Evolutionary conservation across 2,888 invertebrate genomes (phyloP), one percentile per base, ranked within the genome.

Genomic region (Tenthredo notha): DNA sequence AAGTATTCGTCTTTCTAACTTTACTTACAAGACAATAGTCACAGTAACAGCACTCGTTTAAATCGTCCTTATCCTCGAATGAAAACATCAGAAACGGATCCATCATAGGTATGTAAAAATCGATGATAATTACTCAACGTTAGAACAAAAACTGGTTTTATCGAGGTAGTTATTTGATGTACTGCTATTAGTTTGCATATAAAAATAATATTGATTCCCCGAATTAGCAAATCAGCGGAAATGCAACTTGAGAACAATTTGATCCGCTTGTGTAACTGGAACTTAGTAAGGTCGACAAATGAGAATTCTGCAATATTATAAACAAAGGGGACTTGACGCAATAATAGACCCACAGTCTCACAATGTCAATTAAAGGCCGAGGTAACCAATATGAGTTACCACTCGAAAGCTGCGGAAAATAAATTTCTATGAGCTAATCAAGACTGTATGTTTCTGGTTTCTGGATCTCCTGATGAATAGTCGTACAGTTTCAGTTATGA

Each of bases 41-140:
- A 94, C 97, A 97, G 94, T 95, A 96, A 94, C 96, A 97, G 92
- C 96, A 95, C 91, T 96, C 96, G 80, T 86, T 86, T 72, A 88
- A 86, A 83, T 85, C 87, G 78, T 87, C 86, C 70, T 82, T 86
- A 78, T n/a, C 74, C 12, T 87, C 87, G 72, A 86, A 92, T 89
- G 87, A 88, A 91, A 86, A 91, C 89, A 87, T 91, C 90, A 72
- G 91, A 90, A 85, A 92, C 86, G 25, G 86, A 80, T 80, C 61
- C 80, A 80, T 87, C 67, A 61, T 29, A 25, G 25, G 18, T 54
- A n/a, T 54, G 84, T 72, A 83, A 61, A 87, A 37, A 37, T 5
- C 37, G n/a, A 58, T 12, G 61, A 61, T 80, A 61, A 37, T 80
- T 37, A 80, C 12, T 61, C n/a, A 61, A 18, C 37, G 37, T 80